Evolutionary conservation across 23 tunicate species (phyloP), one percentile per base, ranked within the genome.

Genomic region (Oikopleura dioica): DNA sequence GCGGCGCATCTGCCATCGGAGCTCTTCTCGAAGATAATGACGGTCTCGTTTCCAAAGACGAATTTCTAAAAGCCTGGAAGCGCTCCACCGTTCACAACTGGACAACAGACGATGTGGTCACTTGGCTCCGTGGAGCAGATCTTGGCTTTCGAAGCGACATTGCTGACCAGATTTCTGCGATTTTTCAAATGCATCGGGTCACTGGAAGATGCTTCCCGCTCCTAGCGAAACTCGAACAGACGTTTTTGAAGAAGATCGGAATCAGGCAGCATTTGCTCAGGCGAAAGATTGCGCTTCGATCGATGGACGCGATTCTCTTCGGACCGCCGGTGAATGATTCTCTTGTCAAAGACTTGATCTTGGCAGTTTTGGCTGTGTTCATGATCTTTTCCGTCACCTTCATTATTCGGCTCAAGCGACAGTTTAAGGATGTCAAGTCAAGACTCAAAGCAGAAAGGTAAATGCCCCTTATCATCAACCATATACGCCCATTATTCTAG

Each of bases 301-400:
- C 72, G 4, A 63, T 63, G 72, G 72, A 63, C 33, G 72, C 72
- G 33, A 63, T 63, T 21, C 26, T 63, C 4, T 63, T 63, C 33
- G 72, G 72, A 63, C 72, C 72, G 72, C 72, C 72, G 33, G 72
- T 63, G 16, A 12, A 63, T 28, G 72, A 63, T 63, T 12, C 16
- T 63, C 16, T 31, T 24, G 26, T 63, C 30, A 63, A 63, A 63
- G 72, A 63, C 26, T 63, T 63, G 4, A 28, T 63, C 33, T 31
- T 63, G 16, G 72, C 72, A 2, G 26, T 63, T 16, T 16, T 63
- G 72, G 72, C 33, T 2, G 72, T 24, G 4, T 63, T 63, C 33
- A 31, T 63, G 30, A 12, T 63, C 29, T 63, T 63, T 28, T 63
- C 72, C 4, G 5, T 63, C 33, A 63, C 72, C 33, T 63, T 63